A percentile compares a stretch with the other conserved stretches of the same genome.
These are phyloP conservation scores for Scomberomorus guttatus DNA, from an alignment of 2,797 vertebrate genomes.

Conservation along the genomic window DNA sequence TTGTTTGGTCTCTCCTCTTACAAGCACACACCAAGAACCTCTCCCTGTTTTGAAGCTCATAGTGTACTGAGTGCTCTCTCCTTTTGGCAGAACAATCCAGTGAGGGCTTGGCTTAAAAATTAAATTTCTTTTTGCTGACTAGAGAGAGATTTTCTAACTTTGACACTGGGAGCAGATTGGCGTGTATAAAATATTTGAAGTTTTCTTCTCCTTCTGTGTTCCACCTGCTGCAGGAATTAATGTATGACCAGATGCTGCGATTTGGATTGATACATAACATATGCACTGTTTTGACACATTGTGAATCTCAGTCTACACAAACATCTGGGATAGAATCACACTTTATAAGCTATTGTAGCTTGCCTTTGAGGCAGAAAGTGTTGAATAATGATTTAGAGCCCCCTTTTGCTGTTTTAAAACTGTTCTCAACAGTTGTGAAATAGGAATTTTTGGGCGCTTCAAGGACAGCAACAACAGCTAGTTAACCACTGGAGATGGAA, in stretches of 20 bases:
- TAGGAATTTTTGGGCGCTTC: background rate
- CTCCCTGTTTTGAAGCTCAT: constrained; percentile 15
- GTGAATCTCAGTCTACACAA: background rate
- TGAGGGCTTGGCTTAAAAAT: constrained; percentile 22
- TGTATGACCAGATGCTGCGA: constrained; percentile 19
- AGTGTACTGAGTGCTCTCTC: constrained; percentile 1
- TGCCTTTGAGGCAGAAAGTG: background rate
- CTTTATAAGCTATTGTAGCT: background rate
- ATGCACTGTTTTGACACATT: background rate
- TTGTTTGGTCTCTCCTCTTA: constrained; percentile 19
- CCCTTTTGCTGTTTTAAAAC: background rate
- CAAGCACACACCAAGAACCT: constrained; percentile 8
- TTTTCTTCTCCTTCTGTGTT: background rate
- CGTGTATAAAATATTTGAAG: background rate
- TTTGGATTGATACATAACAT: background rate
- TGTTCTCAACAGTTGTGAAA: background rate
- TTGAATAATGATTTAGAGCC: background rate
- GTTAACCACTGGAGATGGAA: background rate
- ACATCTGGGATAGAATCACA: background rate
- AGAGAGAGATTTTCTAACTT: background rate
- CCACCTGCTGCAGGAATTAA: background rate
- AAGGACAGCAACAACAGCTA: background rate
- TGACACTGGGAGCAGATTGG: background rate
- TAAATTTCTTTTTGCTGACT: constrained; percentile 20
- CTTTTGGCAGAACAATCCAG: constrained; percentile 36